Evolutionary conservation across 2,113 vertebrate genomes (phyloP), one percentile per base, ranked within the genome.

Genomic region (Antidorcas marsupialis): DNA sequence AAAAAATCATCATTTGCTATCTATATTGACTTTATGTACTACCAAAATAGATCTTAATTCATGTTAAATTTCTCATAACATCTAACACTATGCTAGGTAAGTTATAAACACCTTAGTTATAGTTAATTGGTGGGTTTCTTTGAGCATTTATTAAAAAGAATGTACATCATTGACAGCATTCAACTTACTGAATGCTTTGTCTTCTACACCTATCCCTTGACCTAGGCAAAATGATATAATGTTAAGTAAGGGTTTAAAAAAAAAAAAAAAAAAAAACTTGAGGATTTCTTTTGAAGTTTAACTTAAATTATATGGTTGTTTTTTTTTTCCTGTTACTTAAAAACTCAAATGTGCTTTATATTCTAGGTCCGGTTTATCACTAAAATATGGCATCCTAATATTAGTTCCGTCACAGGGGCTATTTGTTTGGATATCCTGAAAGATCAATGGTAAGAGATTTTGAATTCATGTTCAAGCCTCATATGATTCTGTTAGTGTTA

Each of bases 391-490:
- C 99, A 99, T 99, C 99, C 99, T 98, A 99, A 99, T 98, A 99
- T 99, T 99, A 99, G 99, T 99, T 99, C 99, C 89, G 99, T 99
- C 98, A 99, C 99, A 43, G 99, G 99, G 97, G 99, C 99, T 60
- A 99, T 99, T 99, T 99, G 99, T 99, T 99, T 99, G 99, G 99
- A 99, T 98, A 99, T 99, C 98, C 99, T 99, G 98, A 99, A 99
- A 99, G 99, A 99, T 99, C 99, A 99, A 98, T 99, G 99, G 99
- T 99, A 99, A 99, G 99, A 98, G 36, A 94, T 93, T 98, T 98
- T 97, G 6, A 95, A 71, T 97, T 97, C 57, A 62, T 60, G 78
- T 94, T 95, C 28, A 96, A 74, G 7, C 15, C 30, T 74, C n/a
- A 94, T 82, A 87, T 85, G 52, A 98, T 96, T 96, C 47, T 91